These are phyloP conservation scores for Dryoscopus gambensis DNA, from an alignment of 2,113 vertebrate genomes.

Conservation along the genomic window DNA sequence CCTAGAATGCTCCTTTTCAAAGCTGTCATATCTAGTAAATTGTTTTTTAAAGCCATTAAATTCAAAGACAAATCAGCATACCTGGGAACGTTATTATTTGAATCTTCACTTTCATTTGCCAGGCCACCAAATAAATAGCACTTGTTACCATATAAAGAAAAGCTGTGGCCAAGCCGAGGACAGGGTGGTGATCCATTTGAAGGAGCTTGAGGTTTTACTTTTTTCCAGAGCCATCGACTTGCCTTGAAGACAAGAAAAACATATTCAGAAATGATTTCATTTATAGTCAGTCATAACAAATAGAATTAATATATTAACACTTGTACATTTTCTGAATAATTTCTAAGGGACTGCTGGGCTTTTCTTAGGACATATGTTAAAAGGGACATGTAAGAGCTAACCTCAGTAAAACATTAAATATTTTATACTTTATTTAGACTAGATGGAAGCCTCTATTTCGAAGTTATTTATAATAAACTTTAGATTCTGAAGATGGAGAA, in stretches of 20 bases:
- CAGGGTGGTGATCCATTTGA: constrained; percentile 82
- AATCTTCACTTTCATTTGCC: constrained; percentile 90
- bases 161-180: constrained; percentile 87
- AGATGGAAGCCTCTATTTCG: not conserved
- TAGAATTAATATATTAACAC: not conserved
- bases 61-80: constrained; percentile 56
- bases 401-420: not conserved
- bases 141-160: constrained; percentile 87
- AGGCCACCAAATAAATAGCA: constrained; percentile 89
- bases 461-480: not conserved
- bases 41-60: not conserved
- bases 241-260: constrained; percentile 75
- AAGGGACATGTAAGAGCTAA: not conserved
- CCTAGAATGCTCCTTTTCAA: not conserved
- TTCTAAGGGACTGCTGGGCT: not conserved
- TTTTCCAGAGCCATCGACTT: constrained; percentile 98
- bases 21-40: not conserved
- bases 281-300: not conserved
- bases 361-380: not conserved
- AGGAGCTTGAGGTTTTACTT: constrained; percentile 87
- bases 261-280: not conserved
- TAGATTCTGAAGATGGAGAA: not conserved
- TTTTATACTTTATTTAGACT: not conserved
- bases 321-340: not conserved
- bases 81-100: constrained; percentile 92